Evolutionary conservation across 2,888 invertebrate species (phyloP), one percentile per base, ranked within the genome.

Genomic region (Zaprionus lineosus): DNA sequence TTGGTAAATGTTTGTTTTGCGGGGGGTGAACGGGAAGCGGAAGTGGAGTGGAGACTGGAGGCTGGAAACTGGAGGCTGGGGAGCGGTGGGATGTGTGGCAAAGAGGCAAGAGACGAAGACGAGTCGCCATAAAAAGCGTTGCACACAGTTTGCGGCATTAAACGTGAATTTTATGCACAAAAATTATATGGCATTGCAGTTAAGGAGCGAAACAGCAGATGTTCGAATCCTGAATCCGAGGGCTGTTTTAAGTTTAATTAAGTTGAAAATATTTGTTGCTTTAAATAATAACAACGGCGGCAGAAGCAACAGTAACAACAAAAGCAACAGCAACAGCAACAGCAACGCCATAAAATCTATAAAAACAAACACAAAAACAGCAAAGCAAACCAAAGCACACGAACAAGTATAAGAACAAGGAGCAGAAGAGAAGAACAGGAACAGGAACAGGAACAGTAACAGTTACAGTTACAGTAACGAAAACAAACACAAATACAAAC

Each of bases 241-340:
- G 26, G 56, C 24, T 46, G 60, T 78, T 74, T 87, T 70, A 75
- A 87, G 86, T 87, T 86, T 86, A 86, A 86, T 86, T 86, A 86
- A 86, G 87, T 74, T 73, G 86, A 87, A 87, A 86, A 87, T 86
- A 79, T 70, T 83, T 81, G 53, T 61, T 74, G 81, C 81, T 71
- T 83, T 78, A 79, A 79, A 78, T 78, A 83, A 79, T 61, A 83
- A 76, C 50, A 83, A 31, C 58, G 34, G 11, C 24, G 31, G 11
- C 11, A 52, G 19, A 14, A 39, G 34, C 41, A 51, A 8, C 12
- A 24, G 19, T 19, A 21, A 12, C 37, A 65, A 46, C 46, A 64
- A 33, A 31, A n/a, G 36, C 7, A 40, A 11, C 41, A 44, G 29
- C 18, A 52, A 34, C 40, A 29, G 28, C 43, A 31, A 9, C 15